Percentiles rank a stretch among this genome's conserved stretches.
Evolutionary conservation across 1,140 invertebrate species (phyloP).

Genomic region (Zaprionus taronus): DNA sequence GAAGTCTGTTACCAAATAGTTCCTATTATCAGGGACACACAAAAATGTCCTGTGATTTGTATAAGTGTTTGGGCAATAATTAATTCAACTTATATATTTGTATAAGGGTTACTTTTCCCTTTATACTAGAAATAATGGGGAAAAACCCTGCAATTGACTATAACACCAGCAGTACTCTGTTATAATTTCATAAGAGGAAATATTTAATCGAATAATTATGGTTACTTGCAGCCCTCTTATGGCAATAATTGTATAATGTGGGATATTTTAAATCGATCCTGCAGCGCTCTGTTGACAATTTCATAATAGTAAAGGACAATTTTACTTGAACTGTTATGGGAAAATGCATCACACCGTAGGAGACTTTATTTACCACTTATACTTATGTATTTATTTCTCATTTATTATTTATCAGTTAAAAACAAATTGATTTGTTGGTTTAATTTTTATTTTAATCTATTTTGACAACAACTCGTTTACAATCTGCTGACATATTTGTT

Average conservation of each 20-base stretch:
- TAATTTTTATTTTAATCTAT: background rate
- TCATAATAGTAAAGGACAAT: background rate
- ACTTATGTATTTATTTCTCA: too few relatives aligned
- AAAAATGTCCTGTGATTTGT: background rate
- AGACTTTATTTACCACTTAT: too few relatives aligned
- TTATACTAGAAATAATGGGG: background rate
- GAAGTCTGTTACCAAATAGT: background rate
- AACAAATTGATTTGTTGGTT: background rate
- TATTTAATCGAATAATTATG: background rate
- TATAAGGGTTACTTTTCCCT: background rate
- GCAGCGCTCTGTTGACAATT: background rate
- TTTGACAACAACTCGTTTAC: background rate
- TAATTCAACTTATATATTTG: background rate
- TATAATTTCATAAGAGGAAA: background rate
- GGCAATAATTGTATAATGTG: background rate
- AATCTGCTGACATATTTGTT: background rate
- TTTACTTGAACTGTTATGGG: background rate
- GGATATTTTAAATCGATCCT: background rate
- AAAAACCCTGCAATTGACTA: background rate
- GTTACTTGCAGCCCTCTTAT: background rate
- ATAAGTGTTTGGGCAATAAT: background rate
- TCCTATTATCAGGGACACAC: background rate
- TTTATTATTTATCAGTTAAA: too few relatives aligned
- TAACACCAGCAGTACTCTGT: too few relatives aligned
- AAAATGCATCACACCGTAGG: too few relatives aligned